Evolutionary conservation across 2,888 invertebrate genomes (phyloP), one percentile per base, ranked within the genome.

Genomic region (Adela reaumurella): DNA sequence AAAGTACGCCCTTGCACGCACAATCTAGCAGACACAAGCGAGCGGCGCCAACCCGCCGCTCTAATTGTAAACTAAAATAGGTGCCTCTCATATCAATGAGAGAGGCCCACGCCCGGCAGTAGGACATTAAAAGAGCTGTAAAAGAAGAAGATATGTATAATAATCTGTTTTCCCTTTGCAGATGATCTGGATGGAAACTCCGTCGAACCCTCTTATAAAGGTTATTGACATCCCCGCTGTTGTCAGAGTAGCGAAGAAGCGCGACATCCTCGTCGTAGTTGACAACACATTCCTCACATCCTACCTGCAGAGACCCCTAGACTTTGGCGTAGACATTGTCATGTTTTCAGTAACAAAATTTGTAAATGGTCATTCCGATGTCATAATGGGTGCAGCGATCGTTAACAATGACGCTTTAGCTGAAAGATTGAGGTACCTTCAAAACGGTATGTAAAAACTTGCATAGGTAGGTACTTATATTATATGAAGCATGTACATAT

Each of bases 321-420:
- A 88, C 19, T 81, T 96, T 29, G 98, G 97, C 1, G 97, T 94
- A 1, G 97, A 99, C 67, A 76, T 97, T 49, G 90, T 89, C 2
- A 76, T 93, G 58, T 96, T 98, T 70, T 98, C 98, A 0, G 63
- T 97, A 49, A 96, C 97, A 0, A 99, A 99, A 72, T 99, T 97
- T 65, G 92, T 99, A 87, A 99, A 99, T 70, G 98, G 98, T 1
- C 98, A 99, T 72, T 89, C 94, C 1, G 98, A 99, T 74, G 91
- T 96, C 17, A 87, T 98, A 5, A 98, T 99, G 98, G 98, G 98
- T 2, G 90, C 92, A 16, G 84, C 89, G 6, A 78, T 91, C 29
- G 83, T 90, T 2, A 93, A 87, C 57, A 82, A 86, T 57, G 85
- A 90, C 43, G 84, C 84, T 44, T 59, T 97, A 2, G 86, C 85